Base-by-base conservation (phyloP, 2,888 invertebrate species). In the Rotaria socialis region DNA sequence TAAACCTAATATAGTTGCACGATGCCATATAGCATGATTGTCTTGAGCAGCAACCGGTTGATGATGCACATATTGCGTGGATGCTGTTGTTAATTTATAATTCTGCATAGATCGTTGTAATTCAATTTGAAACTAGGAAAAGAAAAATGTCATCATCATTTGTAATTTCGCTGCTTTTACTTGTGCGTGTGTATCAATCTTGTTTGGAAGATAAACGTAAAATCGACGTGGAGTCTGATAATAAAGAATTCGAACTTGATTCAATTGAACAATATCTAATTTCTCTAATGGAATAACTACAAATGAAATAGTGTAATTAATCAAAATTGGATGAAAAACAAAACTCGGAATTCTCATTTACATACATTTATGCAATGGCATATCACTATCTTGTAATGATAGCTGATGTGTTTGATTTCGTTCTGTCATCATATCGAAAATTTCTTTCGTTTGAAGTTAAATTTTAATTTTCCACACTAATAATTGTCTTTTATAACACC, bases 1-100 rank as follows among this genome's bases (percentile, higher is more conserved):
- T 56, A 16, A 24, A 80, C 80, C 14, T 47, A 47, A n/a, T 47
- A 80, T 47, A 24, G 11, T 80, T 3, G 80, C 80, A 47, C 80
- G 80, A 80, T 80, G 43, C 80, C 80, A 80, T 43, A 47, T 14
- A n/a, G 24, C 80, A 14, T 47, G 80, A 47, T 80, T 47, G 35
- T 80, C 80, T 47, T 47, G 47, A n/a, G 80, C 80, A n/a, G 19
- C 80, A 80, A 80, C 47, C 4, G 80, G 41, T n/a, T 80, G n/a
- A n/a, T 80, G 8, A 22, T 6, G 43, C 11, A 14, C 4, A 80
- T 47, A 67, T 35, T 41, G 6, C 6, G 35, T 4, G 6, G 67
- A 35, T 19, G 19, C 0, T 41, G 67, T 0, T 35, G 8, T 19
- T 27, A 35, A 16, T 41, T 67, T 35, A 41, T 67, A 27, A n/a